phyloP scores from a whole-genome alignment of 2,797 vertebrate genomes.

The Chiloscyllium punctatum region DNA sequence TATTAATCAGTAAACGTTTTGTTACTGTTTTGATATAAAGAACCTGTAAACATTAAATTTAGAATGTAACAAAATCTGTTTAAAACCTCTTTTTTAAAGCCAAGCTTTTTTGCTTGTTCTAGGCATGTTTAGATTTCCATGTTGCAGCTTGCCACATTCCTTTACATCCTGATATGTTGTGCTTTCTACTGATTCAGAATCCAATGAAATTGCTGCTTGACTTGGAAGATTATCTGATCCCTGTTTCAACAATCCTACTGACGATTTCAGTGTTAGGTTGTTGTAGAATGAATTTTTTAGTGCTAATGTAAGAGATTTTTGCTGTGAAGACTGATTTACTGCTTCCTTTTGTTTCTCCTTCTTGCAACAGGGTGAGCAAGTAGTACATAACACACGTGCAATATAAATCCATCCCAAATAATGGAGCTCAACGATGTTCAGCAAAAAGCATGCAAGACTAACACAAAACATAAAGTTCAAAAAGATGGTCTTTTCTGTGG shows the following conservation, averaged over 20 bases:
- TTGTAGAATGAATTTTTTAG: slow-evolving; percentile 56
- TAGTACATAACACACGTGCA: slow-evolving; percentile 53
- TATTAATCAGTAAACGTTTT: background rate
- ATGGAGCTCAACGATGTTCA: slow-evolving; percentile 60
- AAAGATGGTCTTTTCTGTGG: slow-evolving; percentile 61
- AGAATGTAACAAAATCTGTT: background rate
- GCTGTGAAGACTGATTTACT: slow-evolving; percentile 46
- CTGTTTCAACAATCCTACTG: slow-evolving; percentile 46
- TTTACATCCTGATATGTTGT: slow-evolving; percentile 50
- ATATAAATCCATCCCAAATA: slow-evolving; percentile 60
- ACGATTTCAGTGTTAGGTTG: slow-evolving; percentile 54
- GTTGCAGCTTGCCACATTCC: slow-evolving; percentile 45
- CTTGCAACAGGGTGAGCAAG: slow-evolving; percentile 53
- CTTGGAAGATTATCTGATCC: slow-evolving; percentile 45
- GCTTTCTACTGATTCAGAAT: slow-evolving; percentile 58
- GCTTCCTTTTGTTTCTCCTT: slow-evolving; percentile 42
- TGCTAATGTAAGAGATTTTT: slow-evolving; percentile 55
- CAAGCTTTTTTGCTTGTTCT: slow-evolving; percentile 59
- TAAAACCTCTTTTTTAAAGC: slow-evolving; percentile 48
- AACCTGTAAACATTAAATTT: background rate
- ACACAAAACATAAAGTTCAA: slow-evolving; percentile 62
- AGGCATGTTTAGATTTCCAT: slow-evolving; percentile 49
- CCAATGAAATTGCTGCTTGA: slow-evolving; percentile 57
- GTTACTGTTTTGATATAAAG: background rate
- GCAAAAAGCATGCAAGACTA: slow-evolving; percentile 57